Conservation (phyloP, 2,113 vertebrate genomes). For the Nycticebus coucang region DNA sequence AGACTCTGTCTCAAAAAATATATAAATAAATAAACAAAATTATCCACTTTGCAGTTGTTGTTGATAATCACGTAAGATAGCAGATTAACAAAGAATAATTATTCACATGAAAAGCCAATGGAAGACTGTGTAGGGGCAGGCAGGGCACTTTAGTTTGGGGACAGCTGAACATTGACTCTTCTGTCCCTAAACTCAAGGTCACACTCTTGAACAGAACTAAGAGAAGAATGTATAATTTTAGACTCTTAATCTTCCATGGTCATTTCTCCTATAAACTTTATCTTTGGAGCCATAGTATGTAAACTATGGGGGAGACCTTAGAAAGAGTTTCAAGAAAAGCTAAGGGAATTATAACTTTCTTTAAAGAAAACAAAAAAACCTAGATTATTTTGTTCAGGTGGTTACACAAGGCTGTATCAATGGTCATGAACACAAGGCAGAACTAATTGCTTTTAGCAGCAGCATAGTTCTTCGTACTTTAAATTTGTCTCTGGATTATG, state of each 20-base stretch:
- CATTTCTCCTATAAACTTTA: not conserved
- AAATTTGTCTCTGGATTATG: conserved; percentile 7
- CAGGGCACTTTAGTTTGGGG: not conserved
- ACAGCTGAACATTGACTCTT: not conserved
- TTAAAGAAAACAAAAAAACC: not conserved
- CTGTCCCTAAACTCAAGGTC: not conserved
- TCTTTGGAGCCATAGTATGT: not conserved
- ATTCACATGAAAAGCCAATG: not conserved
- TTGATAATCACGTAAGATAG: not conserved
- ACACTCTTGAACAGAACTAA: not conserved
- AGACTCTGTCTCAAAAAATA: no score
- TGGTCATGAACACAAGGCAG: not conserved
- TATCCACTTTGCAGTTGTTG: not conserved
- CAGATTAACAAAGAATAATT: not conserved
- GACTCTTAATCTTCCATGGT: conserved; percentile 5
- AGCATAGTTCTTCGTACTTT: not conserved
- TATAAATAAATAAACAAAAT: no score
- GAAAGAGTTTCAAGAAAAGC: not conserved
- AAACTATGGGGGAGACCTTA: not conserved
- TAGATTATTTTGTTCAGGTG: not conserved
- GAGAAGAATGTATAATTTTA: not conserved
- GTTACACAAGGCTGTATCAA: not conserved
- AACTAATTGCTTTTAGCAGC: conserved; percentile 3
- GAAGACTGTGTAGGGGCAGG: not conserved
- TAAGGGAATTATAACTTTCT: conserved; percentile 4